Conservation (phyloP, 2,888 invertebrate genomes). For the Synanthedon vespiformis region DNA sequence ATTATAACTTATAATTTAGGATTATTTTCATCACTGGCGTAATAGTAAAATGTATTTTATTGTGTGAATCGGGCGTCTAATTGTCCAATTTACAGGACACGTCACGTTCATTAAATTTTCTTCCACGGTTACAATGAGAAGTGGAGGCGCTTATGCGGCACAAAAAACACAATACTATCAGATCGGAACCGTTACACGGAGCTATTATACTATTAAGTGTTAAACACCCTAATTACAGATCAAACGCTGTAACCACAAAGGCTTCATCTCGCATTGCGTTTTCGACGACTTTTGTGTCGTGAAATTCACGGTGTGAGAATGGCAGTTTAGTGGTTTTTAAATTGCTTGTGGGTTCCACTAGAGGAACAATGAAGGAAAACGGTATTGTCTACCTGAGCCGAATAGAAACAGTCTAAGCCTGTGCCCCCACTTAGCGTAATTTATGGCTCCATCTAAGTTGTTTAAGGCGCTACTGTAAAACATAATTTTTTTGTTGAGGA, state of each 20-base stretch:
- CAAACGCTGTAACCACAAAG: constrained; percentile 61
- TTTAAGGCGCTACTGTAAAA: too few species aligned
- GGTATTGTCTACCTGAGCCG: constrained; percentile 9
- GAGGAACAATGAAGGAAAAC: constrained; percentile 10
- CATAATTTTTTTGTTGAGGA: too few species aligned
- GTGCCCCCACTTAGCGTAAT: too few species aligned
- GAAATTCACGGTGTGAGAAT: constrained; percentile 39
- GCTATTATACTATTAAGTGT: constrained; percentile 54
- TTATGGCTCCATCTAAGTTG: too few species aligned
- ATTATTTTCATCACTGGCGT: not conserved
- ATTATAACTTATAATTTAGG: not conserved
- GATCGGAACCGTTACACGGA: constrained; percentile 52
- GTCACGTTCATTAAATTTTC: constrained; percentile 24
- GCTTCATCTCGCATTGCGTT: constrained; percentile 44
- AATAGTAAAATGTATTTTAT: not conserved
- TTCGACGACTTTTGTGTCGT: constrained; percentile 48
- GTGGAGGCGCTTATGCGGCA: constrained; percentile 22
- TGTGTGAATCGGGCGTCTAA: not conserved
- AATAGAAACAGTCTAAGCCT: not conserved
- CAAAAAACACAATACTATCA: constrained; percentile 48
- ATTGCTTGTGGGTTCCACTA: constrained; percentile 36
- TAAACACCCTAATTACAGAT: constrained; percentile 64
- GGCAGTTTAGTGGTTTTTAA: constrained; percentile 47
- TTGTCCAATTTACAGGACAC: constrained; percentile 27
- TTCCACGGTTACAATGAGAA: constrained; percentile 34